Percentiles rank a stretch among this genome's conserved stretches.
Conservation (phyloP, 2,888 invertebrate genomes). For the Oscheius sp. region DNA sequence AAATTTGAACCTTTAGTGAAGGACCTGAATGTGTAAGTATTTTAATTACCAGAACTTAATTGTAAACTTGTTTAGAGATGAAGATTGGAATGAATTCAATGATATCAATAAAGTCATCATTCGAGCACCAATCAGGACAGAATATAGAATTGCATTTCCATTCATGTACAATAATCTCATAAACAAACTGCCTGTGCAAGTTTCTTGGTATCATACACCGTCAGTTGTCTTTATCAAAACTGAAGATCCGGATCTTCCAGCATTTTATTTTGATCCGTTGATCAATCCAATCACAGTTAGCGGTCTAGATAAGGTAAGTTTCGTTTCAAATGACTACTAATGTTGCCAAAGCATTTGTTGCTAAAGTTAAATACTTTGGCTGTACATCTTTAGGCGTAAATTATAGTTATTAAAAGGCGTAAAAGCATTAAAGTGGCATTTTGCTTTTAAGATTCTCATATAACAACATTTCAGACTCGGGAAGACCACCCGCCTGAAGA, state of each 20-base stretch:
- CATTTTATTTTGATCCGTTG: conserved; percentile 98
- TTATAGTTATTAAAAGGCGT: conserved; percentile 16
- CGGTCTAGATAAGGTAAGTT: conserved; percentile 76
- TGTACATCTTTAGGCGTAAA: neutral
- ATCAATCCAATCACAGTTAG: conserved; percentile 98
- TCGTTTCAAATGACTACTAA: no score
- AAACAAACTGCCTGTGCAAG: conserved; percentile 88
- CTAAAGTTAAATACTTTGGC: neutral
- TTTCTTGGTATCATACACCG: conserved; percentile 99
- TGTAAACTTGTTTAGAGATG: conserved; percentile 78
- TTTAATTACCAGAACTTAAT: neutral
- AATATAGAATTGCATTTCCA: conserved; percentile 98
- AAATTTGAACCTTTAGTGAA: conserved; percentile 99
- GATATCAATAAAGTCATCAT: conserved; percentile 99
- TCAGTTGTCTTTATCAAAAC: conserved; percentile 99
- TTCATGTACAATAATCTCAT: conserved; percentile 90
- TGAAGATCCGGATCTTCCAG: conserved; percentile 98
- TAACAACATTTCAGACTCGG: conserved; percentile 62
- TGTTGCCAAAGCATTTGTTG: conserved; percentile 5
- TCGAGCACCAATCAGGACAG: conserved; percentile 95
- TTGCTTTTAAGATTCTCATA: no score
- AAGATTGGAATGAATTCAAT: conserved; percentile 99
- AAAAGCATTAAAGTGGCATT: conserved; percentile 1
- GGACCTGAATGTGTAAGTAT: conserved; percentile 86
- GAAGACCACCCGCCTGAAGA: conserved; percentile 88